Evolutionary conservation across 2,113 vertebrate genomes (phyloP).

Genomic region (Rhegmatorhina hoffmannsi): DNA sequence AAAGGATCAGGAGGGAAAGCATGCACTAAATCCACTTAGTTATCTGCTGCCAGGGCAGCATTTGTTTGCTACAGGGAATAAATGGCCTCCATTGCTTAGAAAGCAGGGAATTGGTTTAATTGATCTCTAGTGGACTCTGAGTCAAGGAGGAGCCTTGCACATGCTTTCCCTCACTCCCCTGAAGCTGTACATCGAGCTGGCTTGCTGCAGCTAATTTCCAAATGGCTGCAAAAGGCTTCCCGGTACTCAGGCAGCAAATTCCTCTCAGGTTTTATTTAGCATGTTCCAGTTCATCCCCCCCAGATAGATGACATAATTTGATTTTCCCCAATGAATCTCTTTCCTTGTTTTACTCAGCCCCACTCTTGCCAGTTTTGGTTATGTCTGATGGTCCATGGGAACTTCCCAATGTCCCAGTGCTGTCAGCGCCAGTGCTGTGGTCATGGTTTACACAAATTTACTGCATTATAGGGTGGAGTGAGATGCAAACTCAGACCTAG

Average conservation of each 20-base stretch:
- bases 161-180: constrained; percentile 2
- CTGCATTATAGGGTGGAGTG: not conserved
- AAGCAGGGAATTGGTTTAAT: constrained; percentile 43
- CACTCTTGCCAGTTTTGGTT: not conserved
- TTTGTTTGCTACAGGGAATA: constrained; percentile 37
- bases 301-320: not conserved
- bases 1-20: not conserved
- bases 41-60: constrained; percentile 5
- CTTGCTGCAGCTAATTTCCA: constrained; percentile 32
- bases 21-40: constrained; percentile 27
- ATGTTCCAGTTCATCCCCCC: not conserved
- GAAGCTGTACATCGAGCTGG: not conserved
- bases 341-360: not conserved
- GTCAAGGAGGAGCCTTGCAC: constrained; percentile 15
- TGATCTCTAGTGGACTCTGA: constrained; percentile 36
- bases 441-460: not conserved
- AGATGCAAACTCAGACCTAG: not conserved
- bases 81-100: constrained; percentile 42
- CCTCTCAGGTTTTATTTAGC: not conserved
- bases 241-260: not conserved
- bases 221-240: constrained; percentile 4
- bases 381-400: not conserved
- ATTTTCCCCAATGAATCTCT: not conserved
- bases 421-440: not conserved
- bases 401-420: not conserved